Conservation (phyloP, 2,113 vertebrate species). For the Platysteira castanea region DNA sequence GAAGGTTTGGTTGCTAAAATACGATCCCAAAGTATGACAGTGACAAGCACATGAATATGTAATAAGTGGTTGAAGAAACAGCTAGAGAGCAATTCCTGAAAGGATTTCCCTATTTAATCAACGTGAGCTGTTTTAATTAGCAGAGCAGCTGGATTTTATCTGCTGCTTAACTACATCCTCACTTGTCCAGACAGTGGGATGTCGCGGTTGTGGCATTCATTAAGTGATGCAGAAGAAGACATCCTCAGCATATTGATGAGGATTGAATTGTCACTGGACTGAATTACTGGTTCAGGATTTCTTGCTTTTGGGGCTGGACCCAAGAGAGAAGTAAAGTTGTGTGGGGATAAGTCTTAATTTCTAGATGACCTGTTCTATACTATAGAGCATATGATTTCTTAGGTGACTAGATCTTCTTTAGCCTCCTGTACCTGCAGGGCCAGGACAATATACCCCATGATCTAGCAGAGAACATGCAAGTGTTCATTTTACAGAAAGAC, state of each 20-base stretch:
- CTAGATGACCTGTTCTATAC: neutral
- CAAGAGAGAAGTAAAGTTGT: neutral
- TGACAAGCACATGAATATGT: slow-evolving; percentile 39
- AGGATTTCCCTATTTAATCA: slow-evolving; percentile 16
- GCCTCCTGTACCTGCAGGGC: neutral
- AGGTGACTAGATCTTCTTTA: neutral
- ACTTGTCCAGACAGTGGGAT: neutral
- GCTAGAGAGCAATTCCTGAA: slow-evolving; percentile 26
- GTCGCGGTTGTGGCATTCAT: neutral
- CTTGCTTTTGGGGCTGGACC: neutral
- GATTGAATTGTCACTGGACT: neutral
- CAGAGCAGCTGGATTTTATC: slow-evolving; percentile 38
- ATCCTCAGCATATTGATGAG: slow-evolving; percentile 16
- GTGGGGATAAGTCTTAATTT: neutral
- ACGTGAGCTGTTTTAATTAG: slow-evolving; percentile 40
- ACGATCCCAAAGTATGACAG: neutral
- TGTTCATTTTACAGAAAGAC: neutral
- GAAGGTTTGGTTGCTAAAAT: slow-evolving; percentile 2
- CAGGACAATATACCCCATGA: neutral
- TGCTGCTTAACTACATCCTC: slow-evolving; percentile 8
- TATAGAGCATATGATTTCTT: neutral
- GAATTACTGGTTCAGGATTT: neutral
- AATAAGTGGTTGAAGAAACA: slow-evolving; percentile 9
- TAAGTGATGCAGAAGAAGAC: neutral
- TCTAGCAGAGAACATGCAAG: neutral